These are phyloP conservation scores for Stichopus chloronotus DNA, from an alignment of 35 echinoderm and acorn worm genomes.

Conservation along the genomic window DNA sequence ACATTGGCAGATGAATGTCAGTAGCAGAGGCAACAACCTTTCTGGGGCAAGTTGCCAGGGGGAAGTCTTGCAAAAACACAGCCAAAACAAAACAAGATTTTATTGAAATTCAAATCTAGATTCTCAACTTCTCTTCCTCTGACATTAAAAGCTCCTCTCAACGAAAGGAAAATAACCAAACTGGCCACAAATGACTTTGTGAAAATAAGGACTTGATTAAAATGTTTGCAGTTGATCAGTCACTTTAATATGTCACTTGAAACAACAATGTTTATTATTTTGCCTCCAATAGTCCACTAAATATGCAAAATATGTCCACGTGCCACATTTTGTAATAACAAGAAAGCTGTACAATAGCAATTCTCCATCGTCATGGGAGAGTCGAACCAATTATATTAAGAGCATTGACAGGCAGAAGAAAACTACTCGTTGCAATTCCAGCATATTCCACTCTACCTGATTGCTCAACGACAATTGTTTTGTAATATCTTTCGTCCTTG, in stretches of 20 bases:
- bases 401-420: neutral
- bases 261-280: no score
- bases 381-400: neutral
- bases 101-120: constrained; percentile 1
- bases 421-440: neutral
- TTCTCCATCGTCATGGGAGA: neutral
- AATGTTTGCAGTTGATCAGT: neutral
- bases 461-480: neutral
- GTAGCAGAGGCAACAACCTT: constrained; percentile 17
- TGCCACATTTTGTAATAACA: no score
- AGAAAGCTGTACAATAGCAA: neutral
- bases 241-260: neutral
- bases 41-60: constrained; percentile 21
- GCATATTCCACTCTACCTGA: neutral
- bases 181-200: neutral
- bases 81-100: neutral
- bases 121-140: neutral
- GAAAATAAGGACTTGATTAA: neutral
- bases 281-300: no score
- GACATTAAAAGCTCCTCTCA: neutral
- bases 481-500: neutral
- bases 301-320: no score
- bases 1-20: neutral
- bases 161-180: constrained; percentile 16
- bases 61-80: neutral